Conservation (phyloP, 2,888 invertebrate genomes). For the Cephus sareptanus region DNA sequence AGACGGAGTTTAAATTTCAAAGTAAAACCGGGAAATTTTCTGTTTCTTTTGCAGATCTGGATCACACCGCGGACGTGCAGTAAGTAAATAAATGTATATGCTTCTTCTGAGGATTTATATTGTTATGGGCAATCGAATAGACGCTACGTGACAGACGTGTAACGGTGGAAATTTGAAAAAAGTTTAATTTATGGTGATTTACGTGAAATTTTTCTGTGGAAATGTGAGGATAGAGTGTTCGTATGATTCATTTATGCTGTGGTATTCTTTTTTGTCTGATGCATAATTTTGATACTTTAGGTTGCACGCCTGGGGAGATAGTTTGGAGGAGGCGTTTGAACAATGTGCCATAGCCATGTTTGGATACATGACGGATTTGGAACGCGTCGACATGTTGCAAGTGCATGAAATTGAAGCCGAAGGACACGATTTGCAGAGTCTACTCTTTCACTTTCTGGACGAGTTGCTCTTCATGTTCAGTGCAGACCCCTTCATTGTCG, state of each 20-base stretch:
- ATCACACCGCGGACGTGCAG: conserved; percentile 99
- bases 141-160: not conserved
- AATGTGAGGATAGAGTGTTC: not conserved
- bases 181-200: not conserved
- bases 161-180: not conserved
- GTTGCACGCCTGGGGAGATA: conserved; percentile 92
- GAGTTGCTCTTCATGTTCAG: conserved; percentile 93
- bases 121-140: not conserved
- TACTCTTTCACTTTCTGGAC: conserved; percentile 93
- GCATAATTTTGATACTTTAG: conserved; percentile 64
- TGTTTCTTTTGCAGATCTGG: conserved; percentile 80
- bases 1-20: not conserved
- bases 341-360: conserved; percentile 97
- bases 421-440: conserved; percentile 87
- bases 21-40: conserved; percentile 9
- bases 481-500: conserved; percentile 89
- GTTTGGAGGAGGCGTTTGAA: conserved; percentile 90
- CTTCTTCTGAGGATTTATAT: not conserved
- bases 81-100: conserved; percentile 70
- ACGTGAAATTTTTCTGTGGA: not conserved
- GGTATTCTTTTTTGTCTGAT: conserved; percentile 26
- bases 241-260: not conserved
- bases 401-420: conserved; percentile 86
- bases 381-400: conserved; percentile 83
- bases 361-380: conserved; percentile 95